Evolutionary conservation across 2,888 invertebrate species (phyloP).

Genomic region (Agrotis clavis): DNA sequence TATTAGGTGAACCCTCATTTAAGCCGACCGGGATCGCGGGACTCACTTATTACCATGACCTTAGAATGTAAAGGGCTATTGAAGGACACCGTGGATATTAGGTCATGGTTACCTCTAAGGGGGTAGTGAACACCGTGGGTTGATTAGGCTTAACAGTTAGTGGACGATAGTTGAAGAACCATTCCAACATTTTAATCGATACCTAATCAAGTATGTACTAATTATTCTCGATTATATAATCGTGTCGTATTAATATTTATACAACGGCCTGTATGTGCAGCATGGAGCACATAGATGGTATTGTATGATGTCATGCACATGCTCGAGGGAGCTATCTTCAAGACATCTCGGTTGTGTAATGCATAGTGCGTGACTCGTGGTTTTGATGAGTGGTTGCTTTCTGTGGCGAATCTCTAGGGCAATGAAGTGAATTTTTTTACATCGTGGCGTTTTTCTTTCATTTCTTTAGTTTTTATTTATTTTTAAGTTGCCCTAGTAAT

Average conservation of each 20-base stretch:
- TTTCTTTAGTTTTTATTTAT: no score
- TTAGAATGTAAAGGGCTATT: no score
- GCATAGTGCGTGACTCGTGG: conserved; percentile 11
- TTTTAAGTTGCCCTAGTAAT: no score
- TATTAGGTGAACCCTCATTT: no score
- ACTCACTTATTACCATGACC: no score
- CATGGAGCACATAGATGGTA: conserved; percentile 27
- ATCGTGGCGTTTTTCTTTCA: no score
- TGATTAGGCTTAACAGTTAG: neutral
- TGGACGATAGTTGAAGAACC: neutral
- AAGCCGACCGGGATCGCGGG: no score
- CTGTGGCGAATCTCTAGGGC: neutral
- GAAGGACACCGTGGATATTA: no score
- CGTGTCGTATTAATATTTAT: conserved; percentile 38
- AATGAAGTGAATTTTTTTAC: no score
- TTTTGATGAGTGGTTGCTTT: neutral
- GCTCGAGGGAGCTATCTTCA: conserved; percentile 43
- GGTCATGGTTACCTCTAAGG: no score
- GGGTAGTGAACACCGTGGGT: neutral
- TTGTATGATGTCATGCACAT: conserved; percentile 52
- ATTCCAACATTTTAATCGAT: conserved; percentile 40
- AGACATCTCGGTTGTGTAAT: conserved; percentile 45
- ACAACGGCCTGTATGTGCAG: conserved; percentile 24
- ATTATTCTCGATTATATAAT: conserved; percentile 51
- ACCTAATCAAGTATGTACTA: conserved; percentile 19